Conservation (phyloP, 1,140 invertebrate species). For the Brachionus angularis region DNA sequence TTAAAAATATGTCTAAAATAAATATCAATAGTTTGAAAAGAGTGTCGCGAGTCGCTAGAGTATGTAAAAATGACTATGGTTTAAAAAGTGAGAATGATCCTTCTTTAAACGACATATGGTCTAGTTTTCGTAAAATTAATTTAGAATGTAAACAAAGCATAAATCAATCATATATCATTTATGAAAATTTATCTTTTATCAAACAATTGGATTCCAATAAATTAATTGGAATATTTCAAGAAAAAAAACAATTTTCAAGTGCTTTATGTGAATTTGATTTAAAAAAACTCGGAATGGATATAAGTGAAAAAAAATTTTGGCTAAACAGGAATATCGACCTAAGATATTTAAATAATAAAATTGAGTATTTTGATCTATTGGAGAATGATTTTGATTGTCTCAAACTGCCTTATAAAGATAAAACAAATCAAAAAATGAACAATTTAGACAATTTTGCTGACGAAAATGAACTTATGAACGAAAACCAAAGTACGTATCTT, state of each 20-base stretch:
- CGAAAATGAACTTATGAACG: background rate
- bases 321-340: background rate
- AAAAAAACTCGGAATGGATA: background rate
- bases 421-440: background rate
- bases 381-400: conserved; percentile 19
- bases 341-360: too few species aligned
- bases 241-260: background rate
- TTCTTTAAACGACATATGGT: background rate
- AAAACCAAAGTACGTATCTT: background rate
- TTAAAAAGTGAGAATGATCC: background rate
- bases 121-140: conserved; percentile 4
- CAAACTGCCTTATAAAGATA: background rate
- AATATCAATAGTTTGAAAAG: too few species aligned
- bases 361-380: background rate
- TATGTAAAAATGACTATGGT: conserved; percentile 4
- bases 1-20: too few species aligned
- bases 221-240: conserved; percentile 4
- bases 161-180: too few species aligned
- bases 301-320: conserved; percentile 30
- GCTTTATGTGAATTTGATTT: conserved; percentile 4
- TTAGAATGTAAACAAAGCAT: conserved; percentile 1
- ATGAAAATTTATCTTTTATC: background rate
- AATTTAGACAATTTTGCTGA: background rate
- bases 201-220: background rate
- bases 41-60: background rate